A percentile compares a stretch with the other conserved stretches of the same genome.
phyloP scores from a whole-genome alignment of 2,113 vertebrate species.

The Bucco capensis region DNA sequence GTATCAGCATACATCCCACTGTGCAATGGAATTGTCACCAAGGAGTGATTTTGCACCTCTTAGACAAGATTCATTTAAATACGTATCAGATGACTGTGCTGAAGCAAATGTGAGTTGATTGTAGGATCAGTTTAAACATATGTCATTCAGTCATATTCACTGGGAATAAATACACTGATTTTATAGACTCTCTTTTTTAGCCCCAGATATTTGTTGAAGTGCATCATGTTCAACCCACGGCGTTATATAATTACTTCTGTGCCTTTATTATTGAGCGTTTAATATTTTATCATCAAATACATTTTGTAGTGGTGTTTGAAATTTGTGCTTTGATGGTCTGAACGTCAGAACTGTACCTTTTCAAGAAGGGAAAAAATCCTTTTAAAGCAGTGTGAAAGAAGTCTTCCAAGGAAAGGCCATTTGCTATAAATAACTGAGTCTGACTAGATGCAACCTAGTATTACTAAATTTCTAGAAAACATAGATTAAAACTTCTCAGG shows the following conservation, averaged over 20 bases:
- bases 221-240: slow-evolving; percentile 60
- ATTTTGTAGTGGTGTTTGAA: slow-evolving; percentile 68
- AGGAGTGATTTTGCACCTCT: slow-evolving; percentile 10
- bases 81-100: slow-evolving; percentile 35
- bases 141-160: background rate
- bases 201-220: slow-evolving; percentile 63
- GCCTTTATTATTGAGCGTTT: slow-evolving; percentile 61
- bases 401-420: background rate
- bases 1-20: background rate
- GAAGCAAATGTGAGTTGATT: slow-evolving; percentile 36
- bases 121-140: slow-evolving; percentile 44
- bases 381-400: slow-evolving; percentile 37
- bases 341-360: slow-evolving; percentile 56
- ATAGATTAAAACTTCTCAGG: background rate
- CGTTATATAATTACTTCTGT: slow-evolving; percentile 63
- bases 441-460: background rate
- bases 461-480: background rate
- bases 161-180: slow-evolving; percentile 38
- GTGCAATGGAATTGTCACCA: background rate
- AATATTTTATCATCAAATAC: slow-evolving; percentile 68
- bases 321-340: slow-evolving; percentile 63
- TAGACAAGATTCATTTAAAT: slow-evolving; percentile 42
- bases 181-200: slow-evolving; percentile 41
- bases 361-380: background rate
- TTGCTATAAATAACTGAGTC: background rate